These are phyloP conservation scores for Kryptolebias ocellatus DNA, from an alignment of 2,797 vertebrate genomes.

Conservation along the genomic window DNA sequence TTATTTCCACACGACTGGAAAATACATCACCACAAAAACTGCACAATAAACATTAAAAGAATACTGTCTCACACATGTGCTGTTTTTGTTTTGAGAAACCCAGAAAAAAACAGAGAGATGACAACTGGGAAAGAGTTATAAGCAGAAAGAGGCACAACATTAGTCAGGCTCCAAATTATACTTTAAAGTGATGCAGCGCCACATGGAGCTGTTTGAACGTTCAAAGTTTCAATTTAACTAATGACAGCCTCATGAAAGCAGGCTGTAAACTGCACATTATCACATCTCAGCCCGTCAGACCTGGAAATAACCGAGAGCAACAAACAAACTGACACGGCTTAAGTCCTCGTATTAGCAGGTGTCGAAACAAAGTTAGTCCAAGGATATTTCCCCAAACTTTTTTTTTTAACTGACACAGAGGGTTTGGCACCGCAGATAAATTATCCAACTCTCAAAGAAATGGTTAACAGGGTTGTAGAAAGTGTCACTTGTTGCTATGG, in stretches of 20 bases:
- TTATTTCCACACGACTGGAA: not conserved
- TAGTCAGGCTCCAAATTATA: conserved; percentile 59
- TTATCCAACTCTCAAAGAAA: not conserved
- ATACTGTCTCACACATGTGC: not conserved
- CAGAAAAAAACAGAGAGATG: conserved; percentile 13
- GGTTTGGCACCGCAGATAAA: not conserved
- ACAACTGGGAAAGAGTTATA: conserved; percentile 21
- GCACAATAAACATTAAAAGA: conserved; percentile 8
- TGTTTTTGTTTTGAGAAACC: conserved; percentile 14
- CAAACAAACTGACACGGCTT: conserved; percentile 39
- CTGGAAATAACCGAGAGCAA: conserved; percentile 66
- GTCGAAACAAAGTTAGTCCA: conserved; percentile 39
- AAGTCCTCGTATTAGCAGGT: conserved; percentile 14
- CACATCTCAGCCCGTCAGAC: conserved; percentile 31
- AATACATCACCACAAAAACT: not conserved
- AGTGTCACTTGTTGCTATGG: conserved; percentile 18
- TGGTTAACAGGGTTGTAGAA: conserved; percentile 16
- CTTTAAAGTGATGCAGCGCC: conserved; percentile 31
- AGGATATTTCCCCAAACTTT: conserved; percentile 14
- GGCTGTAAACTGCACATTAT: conserved; percentile 61
- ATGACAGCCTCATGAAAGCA: conserved; percentile 57
- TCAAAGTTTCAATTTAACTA: conserved; percentile 64
- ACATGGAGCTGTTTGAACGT: conserved; percentile 56
- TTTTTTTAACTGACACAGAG: conserved; percentile 24
- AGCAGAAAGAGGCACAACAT: conserved; percentile 48